Percentiles rank a stretch among this genome's conserved stretches.
phyloP scores from a whole-genome alignment of 2,797 vertebrate species.

The Aulostomus chinensis region DNA sequence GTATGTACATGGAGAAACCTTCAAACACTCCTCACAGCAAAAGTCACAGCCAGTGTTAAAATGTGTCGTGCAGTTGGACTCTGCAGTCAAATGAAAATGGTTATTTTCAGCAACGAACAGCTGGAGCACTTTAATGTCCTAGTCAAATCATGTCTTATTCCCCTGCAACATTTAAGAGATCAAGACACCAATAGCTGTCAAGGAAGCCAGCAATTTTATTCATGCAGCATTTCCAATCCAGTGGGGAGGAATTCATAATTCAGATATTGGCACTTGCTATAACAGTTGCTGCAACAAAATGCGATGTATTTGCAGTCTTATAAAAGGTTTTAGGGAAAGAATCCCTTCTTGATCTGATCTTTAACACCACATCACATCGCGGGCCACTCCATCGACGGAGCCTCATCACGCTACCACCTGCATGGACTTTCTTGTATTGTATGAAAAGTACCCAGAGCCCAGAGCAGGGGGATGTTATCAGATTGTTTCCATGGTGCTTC shows the following conservation, averaged over 20 bases:
- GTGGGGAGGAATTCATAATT: not conserved
- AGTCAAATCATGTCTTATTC: slow-evolving; percentile 1
- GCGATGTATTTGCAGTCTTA: no score
- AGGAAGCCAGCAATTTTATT: not conserved
- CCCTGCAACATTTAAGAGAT: slow-evolving; percentile 1
- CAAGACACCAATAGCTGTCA: not conserved
- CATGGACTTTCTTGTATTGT: no score
- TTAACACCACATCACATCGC: no score
- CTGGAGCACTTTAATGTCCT: not conserved
- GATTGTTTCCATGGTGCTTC: no score
- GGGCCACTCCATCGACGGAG: no score
- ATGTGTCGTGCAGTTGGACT: not conserved
- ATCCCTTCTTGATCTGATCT: no score
- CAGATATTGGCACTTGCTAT: not conserved
- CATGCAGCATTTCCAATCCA: not conserved
- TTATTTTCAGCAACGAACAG: slow-evolving; percentile 7
- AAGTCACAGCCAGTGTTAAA: slow-evolving; percentile 12
- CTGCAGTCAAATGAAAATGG: not conserved
- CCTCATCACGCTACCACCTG: no score
- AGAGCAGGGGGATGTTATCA: no score
- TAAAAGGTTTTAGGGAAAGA: no score
- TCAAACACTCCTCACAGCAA: slow-evolving; percentile 14
- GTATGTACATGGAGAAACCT: slow-evolving; percentile 6
- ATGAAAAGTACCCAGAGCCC: no score
- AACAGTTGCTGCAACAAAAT: no score